A percentile compares a stretch with the other conserved stretches of the same genome.
These are phyloP conservation scores for Drosophila villosipedis DNA, from an alignment of 2,888 invertebrate genomes.

Conservation along the genomic window DNA sequence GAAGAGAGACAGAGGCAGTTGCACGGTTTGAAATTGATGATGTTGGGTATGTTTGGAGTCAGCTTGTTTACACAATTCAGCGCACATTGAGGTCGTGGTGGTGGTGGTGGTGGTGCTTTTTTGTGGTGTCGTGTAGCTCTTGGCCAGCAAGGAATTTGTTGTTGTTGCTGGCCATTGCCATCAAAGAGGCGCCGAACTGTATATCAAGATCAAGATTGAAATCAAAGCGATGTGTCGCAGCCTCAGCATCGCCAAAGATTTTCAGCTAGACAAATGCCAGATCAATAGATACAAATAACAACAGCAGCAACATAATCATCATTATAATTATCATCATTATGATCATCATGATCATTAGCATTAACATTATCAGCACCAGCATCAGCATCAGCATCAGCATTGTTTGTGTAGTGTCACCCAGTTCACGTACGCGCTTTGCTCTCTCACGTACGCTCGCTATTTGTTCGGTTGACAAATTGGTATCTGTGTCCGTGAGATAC, in stretches of 20 bases:
- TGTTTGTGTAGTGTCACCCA: constrained; percentile 65
- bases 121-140: constrained; percentile 50
- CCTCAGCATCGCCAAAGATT: constrained; percentile 39
- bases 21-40: constrained; percentile 81
- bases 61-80: constrained; percentile 85
- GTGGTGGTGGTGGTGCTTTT: constrained; percentile 34
- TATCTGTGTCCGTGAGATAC: constrained; percentile 57
- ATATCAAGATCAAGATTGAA: constrained; percentile 81
- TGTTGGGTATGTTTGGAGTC: constrained; percentile 83
- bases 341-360: constrained; percentile 15
- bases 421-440: constrained; percentile 71
- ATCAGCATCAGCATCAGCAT: constrained; percentile 16
- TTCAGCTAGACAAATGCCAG: constrained; percentile 58
- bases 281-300: constrained; percentile 49
- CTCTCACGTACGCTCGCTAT: constrained; percentile 74
- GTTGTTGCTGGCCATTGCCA: constrained; percentile 61
- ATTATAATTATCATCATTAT: constrained; percentile 27
- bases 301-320: constrained; percentile 23
- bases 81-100: constrained; percentile 82
- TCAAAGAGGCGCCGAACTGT: constrained; percentile 80
- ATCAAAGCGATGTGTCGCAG: constrained; percentile 67
- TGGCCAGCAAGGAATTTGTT: constrained; percentile 71
- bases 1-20: constrained; percentile 9
- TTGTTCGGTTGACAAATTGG: constrained; percentile 78
- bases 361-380: constrained; percentile 6